These are phyloP conservation scores for Pectinophora gossypiella DNA, from an alignment of 1,140 invertebrate species.

Conservation along the genomic window DNA sequence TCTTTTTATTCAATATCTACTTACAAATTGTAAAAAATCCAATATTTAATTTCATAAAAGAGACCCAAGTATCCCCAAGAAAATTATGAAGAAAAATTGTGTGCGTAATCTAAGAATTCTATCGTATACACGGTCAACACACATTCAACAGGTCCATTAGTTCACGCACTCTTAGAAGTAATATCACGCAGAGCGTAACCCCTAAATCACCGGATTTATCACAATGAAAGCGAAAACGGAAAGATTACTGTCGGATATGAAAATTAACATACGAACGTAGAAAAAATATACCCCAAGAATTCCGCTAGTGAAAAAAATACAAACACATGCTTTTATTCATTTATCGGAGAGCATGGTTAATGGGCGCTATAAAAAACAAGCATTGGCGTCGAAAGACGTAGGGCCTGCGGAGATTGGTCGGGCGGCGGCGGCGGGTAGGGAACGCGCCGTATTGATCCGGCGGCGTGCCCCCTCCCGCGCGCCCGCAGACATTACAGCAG, in stretches of 20 bases:
- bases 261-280: slow-evolving; percentile 9
- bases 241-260: slow-evolving; percentile 12
- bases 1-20: too few species aligned
- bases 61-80: too few species aligned
- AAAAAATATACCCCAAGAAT: slow-evolving; percentile 11
- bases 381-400: slow-evolving; percentile 70
- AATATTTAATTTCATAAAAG: too few species aligned
- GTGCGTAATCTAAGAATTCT: too few species aligned
- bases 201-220: slow-evolving; percentile 13
- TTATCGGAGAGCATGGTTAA: slow-evolving; percentile 60
- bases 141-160: slow-evolving; percentile 15
- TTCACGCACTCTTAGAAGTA: slow-evolving; percentile 4
- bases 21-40: too few species aligned
- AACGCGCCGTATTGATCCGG: slow-evolving; percentile 63
- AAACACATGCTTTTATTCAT: slow-evolving; percentile 60
- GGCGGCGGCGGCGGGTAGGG: slow-evolving; percentile 31
- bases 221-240: slow-evolving; percentile 5
- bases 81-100: too few species aligned
- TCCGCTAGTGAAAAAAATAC: slow-evolving; percentile 30
- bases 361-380: slow-evolving; percentile 67
- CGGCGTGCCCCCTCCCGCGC: slow-evolving; percentile 24
- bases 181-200: slow-evolving; percentile 2
- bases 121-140: too few species aligned
- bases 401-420: slow-evolving; percentile 61
- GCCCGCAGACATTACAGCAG: slow-evolving; percentile 55